These are phyloP conservation scores for Carcina quercana DNA, from an alignment of 2,888 invertebrate genomes.

Conservation along the genomic window DNA sequence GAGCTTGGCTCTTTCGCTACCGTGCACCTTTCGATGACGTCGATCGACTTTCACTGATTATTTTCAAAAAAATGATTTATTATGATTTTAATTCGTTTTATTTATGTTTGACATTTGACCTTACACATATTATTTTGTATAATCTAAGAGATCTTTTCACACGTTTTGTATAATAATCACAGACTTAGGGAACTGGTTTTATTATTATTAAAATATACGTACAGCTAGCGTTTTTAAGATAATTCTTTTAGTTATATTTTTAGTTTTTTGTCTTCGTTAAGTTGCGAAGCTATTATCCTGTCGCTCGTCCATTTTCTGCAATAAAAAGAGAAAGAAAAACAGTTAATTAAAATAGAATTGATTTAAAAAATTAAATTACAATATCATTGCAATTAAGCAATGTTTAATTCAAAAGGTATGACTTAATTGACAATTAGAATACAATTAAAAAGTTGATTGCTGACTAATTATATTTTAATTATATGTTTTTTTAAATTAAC, in stretches of 20 bases:
- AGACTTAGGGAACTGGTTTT: conserved; percentile 14
- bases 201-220: conserved; percentile 6
- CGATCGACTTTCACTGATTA: no score
- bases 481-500: no score
- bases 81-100: no score
- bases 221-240: conserved; percentile 8
- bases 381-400: no score
- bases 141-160: conserved; percentile 24
- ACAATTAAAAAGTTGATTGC: no score
- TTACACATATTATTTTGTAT: conserved; percentile 4
- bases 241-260: conserved; percentile 6
- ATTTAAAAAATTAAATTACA: background rate
- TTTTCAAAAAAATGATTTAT: no score
- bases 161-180: conserved; percentile 12
- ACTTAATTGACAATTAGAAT: no score
- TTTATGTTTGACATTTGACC: background rate
- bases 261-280: conserved; percentile 4
- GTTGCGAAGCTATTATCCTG: conserved; percentile 17
- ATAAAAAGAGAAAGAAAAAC: conserved; percentile 26
- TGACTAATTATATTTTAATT: no score
- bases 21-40: no score
- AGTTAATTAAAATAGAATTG: background rate
- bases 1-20: no score
- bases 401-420: no score
- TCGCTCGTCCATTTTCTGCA: conserved; percentile 53